A percentile compares a stretch with the other conserved stretches of the same genome.
Evolutionary conservation across 2,113 vertebrate genomes (phyloP).

Genomic region (Tinamus guttatus): DNA sequence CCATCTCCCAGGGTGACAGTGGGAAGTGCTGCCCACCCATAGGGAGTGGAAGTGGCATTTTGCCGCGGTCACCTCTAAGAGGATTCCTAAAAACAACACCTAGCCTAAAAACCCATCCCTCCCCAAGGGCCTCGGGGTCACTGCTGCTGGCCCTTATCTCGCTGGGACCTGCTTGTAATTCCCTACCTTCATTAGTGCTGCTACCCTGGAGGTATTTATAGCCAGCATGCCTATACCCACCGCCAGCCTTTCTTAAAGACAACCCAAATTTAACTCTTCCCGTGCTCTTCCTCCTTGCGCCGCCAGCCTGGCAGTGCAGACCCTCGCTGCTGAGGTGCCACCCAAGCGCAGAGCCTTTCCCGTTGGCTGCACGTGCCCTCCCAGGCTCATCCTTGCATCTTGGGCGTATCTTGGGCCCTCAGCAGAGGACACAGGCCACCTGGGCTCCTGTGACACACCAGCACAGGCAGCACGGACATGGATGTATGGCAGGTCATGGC

Average conservation of each 20-base stretch:
- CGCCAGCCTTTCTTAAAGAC: not conserved
- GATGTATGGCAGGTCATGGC: too few relatives aligned
- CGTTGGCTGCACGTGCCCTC: fast-evolving
- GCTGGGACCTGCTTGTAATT: conserved; percentile 1
- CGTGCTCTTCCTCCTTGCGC: not conserved
- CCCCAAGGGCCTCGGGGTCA: not conserved
- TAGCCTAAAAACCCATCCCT: not conserved
- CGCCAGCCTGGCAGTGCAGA: not conserved
- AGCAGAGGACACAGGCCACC: fast-evolving
- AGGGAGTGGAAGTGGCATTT: not conserved
- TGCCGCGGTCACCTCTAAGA: not conserved
- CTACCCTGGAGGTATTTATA: conserved; percentile 59
- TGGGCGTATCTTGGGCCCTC: fast-evolving
- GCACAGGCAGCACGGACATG: too few relatives aligned
- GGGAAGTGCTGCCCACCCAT: not conserved
- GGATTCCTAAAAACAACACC: not conserved
- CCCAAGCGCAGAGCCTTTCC: not conserved
- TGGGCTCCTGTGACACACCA: not conserved
- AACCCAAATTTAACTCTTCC: not conserved
- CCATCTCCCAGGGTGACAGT: fast-evolving
- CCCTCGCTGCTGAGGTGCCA: not conserved
- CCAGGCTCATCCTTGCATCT: not conserved
- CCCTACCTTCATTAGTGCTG: conserved; percentile 57
- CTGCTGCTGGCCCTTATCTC: not conserved
- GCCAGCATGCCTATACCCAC: not conserved